Base-by-base conservation (phyloP, 1,140 invertebrate species). In the Aphelenchoides fujianensis region DNA sequence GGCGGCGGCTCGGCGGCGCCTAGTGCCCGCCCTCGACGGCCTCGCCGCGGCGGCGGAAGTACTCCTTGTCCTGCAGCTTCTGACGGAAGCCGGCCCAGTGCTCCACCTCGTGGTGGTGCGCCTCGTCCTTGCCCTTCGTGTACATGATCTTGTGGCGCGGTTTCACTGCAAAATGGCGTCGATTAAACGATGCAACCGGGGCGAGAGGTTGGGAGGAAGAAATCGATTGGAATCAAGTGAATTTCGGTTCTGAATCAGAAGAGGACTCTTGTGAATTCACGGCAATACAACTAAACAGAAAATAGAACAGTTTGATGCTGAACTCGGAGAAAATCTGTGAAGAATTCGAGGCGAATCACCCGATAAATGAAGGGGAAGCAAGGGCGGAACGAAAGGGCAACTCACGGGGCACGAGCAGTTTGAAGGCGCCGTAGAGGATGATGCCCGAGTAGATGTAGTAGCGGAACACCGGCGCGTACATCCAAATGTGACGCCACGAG, bases 401-500 rank as follows among this genome's bases (percentile, higher is more conserved):
- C 79, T 69, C 59, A 81, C 79, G 75, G n/a, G 79, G 79, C n/a
- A 82, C 59, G 35, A 75, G 53, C 41, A 82, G 81, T 31, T 81
- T 78, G 79, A 69, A 80, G n/a, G 78, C 73, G 34, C 74, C 79
- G 41, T 69, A 78, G 48, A 80, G 59, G 63, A 80, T 80, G 53
- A 75, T 66, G 27, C 68, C 79, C 5, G 79, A 80, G 71, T 79
- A 74, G 53, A 80, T 70, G 70, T 74, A 80, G 62, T 72, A 80
- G 32, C 77, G 77, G 54, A 82, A 70, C 37, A 80, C 69, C 30
- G 78, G 79, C n/a, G 76, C 55, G 62, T 74, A 76, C 78, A 72
- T 78, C 79, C 79, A 80, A 69, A 76, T 81, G 61, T 80, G 74
- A 54, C 79, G 77, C 79, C 79, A 80, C 16, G 79, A 82, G 67